Evolutionary conservation across 2,888 invertebrate genomes (phyloP).

Genomic region (Phengaris arion): DNA sequence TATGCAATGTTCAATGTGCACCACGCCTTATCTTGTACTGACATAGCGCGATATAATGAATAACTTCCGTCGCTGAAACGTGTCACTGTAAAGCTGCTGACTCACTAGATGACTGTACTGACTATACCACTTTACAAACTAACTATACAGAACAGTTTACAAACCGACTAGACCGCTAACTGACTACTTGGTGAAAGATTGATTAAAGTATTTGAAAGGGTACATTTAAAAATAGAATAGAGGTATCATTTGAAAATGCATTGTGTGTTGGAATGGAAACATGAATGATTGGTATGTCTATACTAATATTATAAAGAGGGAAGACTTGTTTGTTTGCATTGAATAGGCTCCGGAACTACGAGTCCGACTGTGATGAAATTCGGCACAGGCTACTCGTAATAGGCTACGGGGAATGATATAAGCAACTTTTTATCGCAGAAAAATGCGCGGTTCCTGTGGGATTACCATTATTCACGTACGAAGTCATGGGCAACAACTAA

Average conservation of each 20-base stretch:
- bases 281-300: too few species aligned
- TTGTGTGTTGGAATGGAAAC: neutral
- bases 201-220: neutral
- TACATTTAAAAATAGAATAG: neutral
- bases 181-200: neutral
- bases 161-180: neutral
- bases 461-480: too few species aligned
- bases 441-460: too few species aligned
- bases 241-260: neutral
- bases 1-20: conserved; percentile 38
- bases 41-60: conserved; percentile 60
- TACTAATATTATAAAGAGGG: too few species aligned
- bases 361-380: too few species aligned
- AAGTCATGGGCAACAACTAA: too few species aligned
- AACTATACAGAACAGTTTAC: neutral
- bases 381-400: too few species aligned
- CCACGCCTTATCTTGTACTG: conserved; percentile 41
- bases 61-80: conserved; percentile 63
- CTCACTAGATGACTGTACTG: conserved; percentile 38
- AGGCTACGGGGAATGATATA: too few species aligned
- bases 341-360: too few species aligned
- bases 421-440: too few species aligned
- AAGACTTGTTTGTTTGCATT: too few species aligned
- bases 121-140: conserved; percentile 25
- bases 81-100: conserved; percentile 47